Percentiles rank a stretch among this genome's conserved stretches.
Conservation (phyloP, 2,113 vertebrate genomes). For the Vulpes vulpes region DNA sequence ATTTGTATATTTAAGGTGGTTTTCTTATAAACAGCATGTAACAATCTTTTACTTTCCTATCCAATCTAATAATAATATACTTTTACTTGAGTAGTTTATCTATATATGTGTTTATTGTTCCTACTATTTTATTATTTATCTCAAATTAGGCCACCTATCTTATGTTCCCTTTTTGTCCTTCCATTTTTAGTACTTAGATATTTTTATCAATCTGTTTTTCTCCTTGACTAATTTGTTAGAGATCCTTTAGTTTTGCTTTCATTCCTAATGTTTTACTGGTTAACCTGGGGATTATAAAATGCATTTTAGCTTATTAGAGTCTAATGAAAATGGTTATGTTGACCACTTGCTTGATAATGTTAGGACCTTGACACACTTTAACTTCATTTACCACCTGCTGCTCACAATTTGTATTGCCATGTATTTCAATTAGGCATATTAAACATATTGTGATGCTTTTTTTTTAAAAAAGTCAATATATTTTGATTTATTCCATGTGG, state of each 20-base stretch:
- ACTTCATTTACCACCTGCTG: neutral
- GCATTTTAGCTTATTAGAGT: neutral
- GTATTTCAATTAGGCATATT: conserved; percentile 23
- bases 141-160: neutral
- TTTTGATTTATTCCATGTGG: neutral
- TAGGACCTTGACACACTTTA: conserved; percentile 9
- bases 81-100: neutral
- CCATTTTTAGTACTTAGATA: neutral
- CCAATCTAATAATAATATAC: neutral
- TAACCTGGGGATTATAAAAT: conserved; percentile 21
- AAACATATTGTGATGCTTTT: neutral
- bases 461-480: neutral
- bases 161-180: neutral
- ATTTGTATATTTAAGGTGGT: neutral
- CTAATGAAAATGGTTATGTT: conserved; percentile 53
- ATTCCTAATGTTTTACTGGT: neutral
- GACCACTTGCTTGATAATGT: neutral
- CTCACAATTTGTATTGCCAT: conserved; percentile 18
- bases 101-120: neutral
- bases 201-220: neutral
- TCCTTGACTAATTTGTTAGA: neutral
- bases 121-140: neutral
- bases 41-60: neutral
- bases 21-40: neutral
- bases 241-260: neutral